phyloP scores from a whole-genome alignment of 2,888 invertebrate species.

The Miltochrista miniata region DNA sequence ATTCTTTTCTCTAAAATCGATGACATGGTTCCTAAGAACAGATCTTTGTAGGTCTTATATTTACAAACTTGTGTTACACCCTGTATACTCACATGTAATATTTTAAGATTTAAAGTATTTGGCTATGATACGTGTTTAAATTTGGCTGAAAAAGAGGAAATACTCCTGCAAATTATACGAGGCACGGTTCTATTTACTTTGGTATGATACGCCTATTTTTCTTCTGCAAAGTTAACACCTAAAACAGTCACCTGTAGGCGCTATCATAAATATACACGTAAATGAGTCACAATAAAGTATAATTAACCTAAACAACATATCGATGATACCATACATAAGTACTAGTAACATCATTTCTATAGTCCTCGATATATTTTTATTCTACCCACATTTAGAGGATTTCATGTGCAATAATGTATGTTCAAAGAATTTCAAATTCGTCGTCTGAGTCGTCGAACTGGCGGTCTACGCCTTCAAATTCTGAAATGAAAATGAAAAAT shows the following conservation, averaged over 20 bases:
- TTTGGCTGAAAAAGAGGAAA: too few species aligned
- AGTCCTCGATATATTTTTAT: slow-evolving; percentile 17
- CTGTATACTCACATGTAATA: too few species aligned
- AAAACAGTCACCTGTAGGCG: slow-evolving; percentile 3
- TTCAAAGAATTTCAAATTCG: slow-evolving; percentile 92
- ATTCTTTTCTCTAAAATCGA: too few species aligned
- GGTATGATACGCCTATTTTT: too few species aligned
- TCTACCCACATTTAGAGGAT: slow-evolving; percentile 25
- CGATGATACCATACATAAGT: slow-evolving; percentile 29
- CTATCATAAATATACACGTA: slow-evolving; percentile 17
- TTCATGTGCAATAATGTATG: slow-evolving; percentile 22
- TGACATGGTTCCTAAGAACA: too few species aligned
- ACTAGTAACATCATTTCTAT: slow-evolving; percentile 21
- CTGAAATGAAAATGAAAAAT: slow-evolving; percentile 66
- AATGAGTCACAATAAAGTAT: slow-evolving; percentile 8
- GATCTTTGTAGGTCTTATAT: too few species aligned
- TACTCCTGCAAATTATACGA: too few species aligned
- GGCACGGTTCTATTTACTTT: too few species aligned
- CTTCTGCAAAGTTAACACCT: too few species aligned
- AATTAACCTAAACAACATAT: slow-evolving; percentile 26
- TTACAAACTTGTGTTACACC: too few species aligned
- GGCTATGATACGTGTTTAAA: too few species aligned
- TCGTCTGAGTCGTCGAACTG: slow-evolving; percentile 90
- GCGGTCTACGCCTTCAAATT: slow-evolving; percentile 85
- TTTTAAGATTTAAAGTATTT: too few species aligned